Evolutionary conservation across 2,113 vertebrate species (phyloP), one percentile per base, ranked within the genome.

Genomic region (Arenaria interpres): DNA sequence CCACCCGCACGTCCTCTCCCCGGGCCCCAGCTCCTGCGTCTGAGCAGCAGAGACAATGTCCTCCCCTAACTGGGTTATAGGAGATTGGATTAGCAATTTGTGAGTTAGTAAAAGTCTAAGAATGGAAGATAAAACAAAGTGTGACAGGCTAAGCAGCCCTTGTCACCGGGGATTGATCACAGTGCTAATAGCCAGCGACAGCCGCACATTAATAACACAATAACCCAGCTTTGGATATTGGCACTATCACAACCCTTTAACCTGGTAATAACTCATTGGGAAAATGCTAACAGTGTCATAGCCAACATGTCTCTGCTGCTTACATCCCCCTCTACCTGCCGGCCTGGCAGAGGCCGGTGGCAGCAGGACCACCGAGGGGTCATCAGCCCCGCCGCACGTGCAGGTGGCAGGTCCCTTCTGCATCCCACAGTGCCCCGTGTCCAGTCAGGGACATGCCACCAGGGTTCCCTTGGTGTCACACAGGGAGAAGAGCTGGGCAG

Each of bases 31-130:
- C 67, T 88, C 82, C 23, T 12, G 54, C 4, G 1, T 86, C 90
- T 46, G 46, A 88, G 92, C 72, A 76, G 88, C 92, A 12, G 85
- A 93, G 89, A 88, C 92, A 53, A 93, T 97, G 96, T 95, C 89
- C 97, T 97, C 96, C 96, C 95, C 96, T 99, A 99, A 99, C 98
- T 96, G 93, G 93, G 98, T 99, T 99, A 99, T 72, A 96, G 91
- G 97, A 97, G 98, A 99, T 99, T 98, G 95, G 98, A 98, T 99
- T 98, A 99, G 98, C 98, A 98, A 99, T 99, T 99, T 98, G 96
- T 97, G 96, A 98, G 98, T 98, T 98, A 98, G 97, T 98, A 98
- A 98, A 98, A 98, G 97, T 98, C 97, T 98, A 98, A 98, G 98
- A 98, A 98, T 99, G 98, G 98, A 96, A 96, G 97, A 97, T 96